Conservation (phyloP, 2,888 invertebrate genomes). For the Miltochrista miniata region DNA sequence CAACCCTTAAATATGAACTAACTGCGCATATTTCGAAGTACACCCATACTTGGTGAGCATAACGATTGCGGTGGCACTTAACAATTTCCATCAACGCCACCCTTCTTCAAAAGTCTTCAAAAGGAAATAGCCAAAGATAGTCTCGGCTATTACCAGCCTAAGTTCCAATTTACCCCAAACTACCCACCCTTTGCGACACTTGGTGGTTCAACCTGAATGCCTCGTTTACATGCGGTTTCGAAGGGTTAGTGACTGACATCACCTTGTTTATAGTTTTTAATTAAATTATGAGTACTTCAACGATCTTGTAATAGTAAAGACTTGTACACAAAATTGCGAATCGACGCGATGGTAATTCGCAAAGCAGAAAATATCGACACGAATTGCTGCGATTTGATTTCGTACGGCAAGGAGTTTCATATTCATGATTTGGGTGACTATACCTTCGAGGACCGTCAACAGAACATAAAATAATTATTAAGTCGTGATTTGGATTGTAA, state of each 20-base stretch:
- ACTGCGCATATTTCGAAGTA: conserved; percentile 34
- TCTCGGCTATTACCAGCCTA: conserved; percentile 48
- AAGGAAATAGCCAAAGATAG: conserved; percentile 46
- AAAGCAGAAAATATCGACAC: no score
- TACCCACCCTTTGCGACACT: conserved; percentile 39
- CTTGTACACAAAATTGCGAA: no score
- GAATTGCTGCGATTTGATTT: no score
- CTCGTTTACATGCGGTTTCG: conserved; percentile 33
- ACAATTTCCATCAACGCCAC: conserved; percentile 41
- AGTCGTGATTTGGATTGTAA: no score
- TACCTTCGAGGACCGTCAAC: no score
- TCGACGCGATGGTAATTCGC: no score
- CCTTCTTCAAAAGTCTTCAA: conserved; percentile 36
- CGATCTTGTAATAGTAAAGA: no score
- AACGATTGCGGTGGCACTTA: conserved; percentile 30
- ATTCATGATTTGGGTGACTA: no score
- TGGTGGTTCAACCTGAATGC: conserved; percentile 54
- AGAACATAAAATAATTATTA: no score
- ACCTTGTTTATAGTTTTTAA: neutral
- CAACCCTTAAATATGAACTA: conserved; percentile 32
- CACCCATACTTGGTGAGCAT: conserved; percentile 27
- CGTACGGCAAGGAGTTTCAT: no score
- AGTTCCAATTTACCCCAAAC: conserved; percentile 57
- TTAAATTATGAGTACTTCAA: neutral
- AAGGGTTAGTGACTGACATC: conserved; percentile 6